Conservation (phyloP, 2,888 invertebrate species). For the Patella ulyssiponensis region DNA sequence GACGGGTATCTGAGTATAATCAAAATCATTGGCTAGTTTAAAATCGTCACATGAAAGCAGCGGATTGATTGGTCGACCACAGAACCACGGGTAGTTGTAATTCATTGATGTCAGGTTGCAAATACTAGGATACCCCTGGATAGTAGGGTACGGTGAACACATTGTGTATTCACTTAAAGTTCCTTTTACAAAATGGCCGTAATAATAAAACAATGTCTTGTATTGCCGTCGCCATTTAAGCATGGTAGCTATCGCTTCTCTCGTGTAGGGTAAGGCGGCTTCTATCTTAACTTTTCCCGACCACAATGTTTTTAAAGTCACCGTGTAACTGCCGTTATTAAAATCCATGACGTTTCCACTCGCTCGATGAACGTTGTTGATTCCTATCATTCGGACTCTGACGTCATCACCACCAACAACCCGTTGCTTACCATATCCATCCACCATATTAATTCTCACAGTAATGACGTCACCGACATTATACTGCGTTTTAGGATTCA, state of each 20-base stretch:
- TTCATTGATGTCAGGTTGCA: not conserved
- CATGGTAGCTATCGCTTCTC: not conserved
- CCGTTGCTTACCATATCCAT: conserved; percentile 18
- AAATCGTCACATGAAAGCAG: not conserved
- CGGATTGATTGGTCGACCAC: conserved; percentile 1
- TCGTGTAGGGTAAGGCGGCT: not conserved
- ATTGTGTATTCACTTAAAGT: not conserved
- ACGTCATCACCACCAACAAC: conserved; percentile 22
- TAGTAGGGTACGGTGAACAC: not conserved
- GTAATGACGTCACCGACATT: conserved; percentile 13
- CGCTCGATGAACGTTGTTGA: not conserved
- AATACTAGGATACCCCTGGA: not conserved
- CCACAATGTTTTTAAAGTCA: conserved; percentile 9
- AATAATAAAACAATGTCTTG: not conserved
- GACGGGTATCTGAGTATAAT: not conserved
- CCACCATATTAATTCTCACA: conserved; percentile 16
- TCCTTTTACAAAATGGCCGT: not conserved
- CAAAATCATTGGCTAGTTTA: not conserved
- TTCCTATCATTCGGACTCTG: conserved; percentile 17
- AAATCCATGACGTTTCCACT: conserved; percentile 23
- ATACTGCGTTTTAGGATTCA: not conserved
- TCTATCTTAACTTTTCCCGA: not conserved
- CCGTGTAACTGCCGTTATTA: conserved; percentile 23
- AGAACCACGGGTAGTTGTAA: not conserved
- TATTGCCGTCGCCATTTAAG: not conserved